phyloP scores from a whole-genome alignment of 2,888 invertebrate species.

The Nemapogon koenigi region DNA sequence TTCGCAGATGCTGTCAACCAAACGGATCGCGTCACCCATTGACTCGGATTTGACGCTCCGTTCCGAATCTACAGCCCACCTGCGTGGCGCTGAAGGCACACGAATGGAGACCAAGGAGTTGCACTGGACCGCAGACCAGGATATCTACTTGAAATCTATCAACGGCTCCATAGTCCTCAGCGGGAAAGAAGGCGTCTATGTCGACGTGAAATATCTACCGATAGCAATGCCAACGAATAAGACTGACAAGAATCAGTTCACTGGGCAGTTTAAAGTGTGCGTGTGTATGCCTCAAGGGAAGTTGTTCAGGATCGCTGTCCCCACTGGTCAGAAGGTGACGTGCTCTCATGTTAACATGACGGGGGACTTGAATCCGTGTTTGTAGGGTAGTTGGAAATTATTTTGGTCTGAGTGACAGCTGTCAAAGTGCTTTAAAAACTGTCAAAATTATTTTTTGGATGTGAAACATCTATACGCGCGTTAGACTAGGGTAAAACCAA shows the following conservation, averaged over 20 bases:
- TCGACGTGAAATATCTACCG: conserved; percentile 76
- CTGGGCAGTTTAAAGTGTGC: conserved; percentile 83
- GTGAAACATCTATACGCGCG: no score
- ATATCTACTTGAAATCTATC: conserved; percentile 75
- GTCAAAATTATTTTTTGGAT: no score
- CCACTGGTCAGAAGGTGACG: conserved; percentile 62
- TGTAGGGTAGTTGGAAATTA: conserved; percentile 37
- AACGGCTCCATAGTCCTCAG: conserved; percentile 77
- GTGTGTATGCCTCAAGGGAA: conserved; percentile 91
- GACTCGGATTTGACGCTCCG: conserved; percentile 70
- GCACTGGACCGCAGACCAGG: conserved; percentile 79
- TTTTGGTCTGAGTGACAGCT: no score
- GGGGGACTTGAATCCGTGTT: conserved; percentile 69
- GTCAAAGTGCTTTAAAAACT: no score
- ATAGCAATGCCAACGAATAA: conserved; percentile 58
- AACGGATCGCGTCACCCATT: conserved; percentile 76
- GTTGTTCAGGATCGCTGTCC: conserved; percentile 78
- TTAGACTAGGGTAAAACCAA: no score
- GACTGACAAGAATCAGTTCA: conserved; percentile 24
- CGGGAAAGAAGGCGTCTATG: conserved; percentile 72
- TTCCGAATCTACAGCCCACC: conserved; percentile 71
- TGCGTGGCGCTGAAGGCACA: conserved; percentile 84
- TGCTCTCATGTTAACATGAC: conserved; percentile 70
- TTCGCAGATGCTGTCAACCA: conserved; percentile 68
- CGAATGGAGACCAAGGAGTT: conserved; percentile 75